A percentile compares a stretch with the other conserved stretches of the same genome.
phyloP scores from a whole-genome alignment of 2,888 invertebrate genomes.

The Odontocolon sp. region DNA sequence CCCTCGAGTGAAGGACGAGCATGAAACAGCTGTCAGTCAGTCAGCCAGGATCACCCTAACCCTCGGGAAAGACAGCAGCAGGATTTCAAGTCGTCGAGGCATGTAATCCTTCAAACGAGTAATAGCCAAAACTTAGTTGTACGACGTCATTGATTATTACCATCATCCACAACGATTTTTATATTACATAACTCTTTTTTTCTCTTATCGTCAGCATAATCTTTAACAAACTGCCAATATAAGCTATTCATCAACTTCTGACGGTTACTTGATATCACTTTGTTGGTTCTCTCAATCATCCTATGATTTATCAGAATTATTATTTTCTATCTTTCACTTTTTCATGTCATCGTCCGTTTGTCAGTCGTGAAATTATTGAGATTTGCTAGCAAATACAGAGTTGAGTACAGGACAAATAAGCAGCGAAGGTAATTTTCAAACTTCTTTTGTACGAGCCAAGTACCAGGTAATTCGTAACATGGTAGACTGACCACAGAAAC shows the following conservation, averaged over 20 bases:
- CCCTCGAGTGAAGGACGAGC: slow-evolving; percentile 40
- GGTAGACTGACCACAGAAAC: slow-evolving; percentile 49
- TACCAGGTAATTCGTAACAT: slow-evolving; percentile 43
- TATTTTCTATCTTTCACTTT: not conserved
- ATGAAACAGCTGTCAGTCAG: slow-evolving; percentile 69
- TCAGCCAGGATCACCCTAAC: not conserved
- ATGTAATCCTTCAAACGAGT: slow-evolving; percentile 34
- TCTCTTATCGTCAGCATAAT: not conserved
- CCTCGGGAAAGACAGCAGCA: slow-evolving; percentile 15
- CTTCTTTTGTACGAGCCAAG: not conserved
- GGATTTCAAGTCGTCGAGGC: slow-evolving; percentile 36
- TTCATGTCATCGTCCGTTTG: slow-evolving; percentile 13
- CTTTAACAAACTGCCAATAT: no score
- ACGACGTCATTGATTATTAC: slow-evolving; percentile 45
- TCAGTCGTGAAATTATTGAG: not conserved
- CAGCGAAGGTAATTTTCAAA: slow-evolving; percentile 13
- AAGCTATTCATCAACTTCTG: no score
- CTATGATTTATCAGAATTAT: not conserved
- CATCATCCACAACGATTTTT: not conserved
- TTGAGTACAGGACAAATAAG: not conserved
- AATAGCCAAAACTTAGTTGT: slow-evolving; percentile 15
- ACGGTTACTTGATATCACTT: no score
- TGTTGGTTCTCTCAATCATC: no score
- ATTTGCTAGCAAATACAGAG: not conserved
- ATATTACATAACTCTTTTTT: not conserved